phyloP scores from a whole-genome alignment of 2,888 invertebrate genomes.

The Opisthograptis luteolata region DNA sequence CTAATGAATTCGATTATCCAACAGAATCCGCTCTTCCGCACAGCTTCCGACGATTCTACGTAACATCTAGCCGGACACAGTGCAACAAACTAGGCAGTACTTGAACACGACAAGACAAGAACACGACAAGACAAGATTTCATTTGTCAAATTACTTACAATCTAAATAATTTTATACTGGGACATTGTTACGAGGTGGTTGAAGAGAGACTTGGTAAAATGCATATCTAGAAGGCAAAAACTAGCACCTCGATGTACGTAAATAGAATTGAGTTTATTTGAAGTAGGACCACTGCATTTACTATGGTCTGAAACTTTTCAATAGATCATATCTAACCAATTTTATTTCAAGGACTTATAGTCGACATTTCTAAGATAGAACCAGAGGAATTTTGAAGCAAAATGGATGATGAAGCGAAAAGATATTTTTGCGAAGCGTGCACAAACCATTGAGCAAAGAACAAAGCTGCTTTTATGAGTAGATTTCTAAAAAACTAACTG shows the following conservation, averaged over 20 bases:
- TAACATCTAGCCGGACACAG: slow-evolving; percentile 15
- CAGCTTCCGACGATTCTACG: slow-evolving; percentile 52
- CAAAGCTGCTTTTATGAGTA: slow-evolving; percentile 30
- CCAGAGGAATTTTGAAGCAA: slow-evolving; percentile 27
- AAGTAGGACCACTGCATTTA: too few species aligned
- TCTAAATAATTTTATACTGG: too few species aligned
- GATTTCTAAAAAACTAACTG: too few species aligned
- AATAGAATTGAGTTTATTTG: too few species aligned
- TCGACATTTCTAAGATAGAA: slow-evolving; percentile 30
- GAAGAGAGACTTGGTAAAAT: too few species aligned
- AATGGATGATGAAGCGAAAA: slow-evolving; percentile 35
- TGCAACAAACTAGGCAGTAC: neutral
- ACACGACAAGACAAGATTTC: too few species aligned
- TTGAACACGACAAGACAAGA: neutral
- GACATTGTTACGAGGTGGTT: too few species aligned
- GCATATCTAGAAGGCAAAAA: too few species aligned
- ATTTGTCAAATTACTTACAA: too few species aligned
- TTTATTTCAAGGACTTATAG: slow-evolving; percentile 32
- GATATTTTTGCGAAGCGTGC: slow-evolving; percentile 33
- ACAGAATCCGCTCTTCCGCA: slow-evolving; percentile 61
- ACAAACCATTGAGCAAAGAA: slow-evolving; percentile 35
- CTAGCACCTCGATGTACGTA: too few species aligned
- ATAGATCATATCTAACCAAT: slow-evolving; percentile 4
- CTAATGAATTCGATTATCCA: slow-evolving; percentile 77
- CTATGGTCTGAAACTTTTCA: too few species aligned